Evolutionary conservation across 1,140 invertebrate species (phyloP).

Genomic region (Zaprionus gabonicus): DNA sequence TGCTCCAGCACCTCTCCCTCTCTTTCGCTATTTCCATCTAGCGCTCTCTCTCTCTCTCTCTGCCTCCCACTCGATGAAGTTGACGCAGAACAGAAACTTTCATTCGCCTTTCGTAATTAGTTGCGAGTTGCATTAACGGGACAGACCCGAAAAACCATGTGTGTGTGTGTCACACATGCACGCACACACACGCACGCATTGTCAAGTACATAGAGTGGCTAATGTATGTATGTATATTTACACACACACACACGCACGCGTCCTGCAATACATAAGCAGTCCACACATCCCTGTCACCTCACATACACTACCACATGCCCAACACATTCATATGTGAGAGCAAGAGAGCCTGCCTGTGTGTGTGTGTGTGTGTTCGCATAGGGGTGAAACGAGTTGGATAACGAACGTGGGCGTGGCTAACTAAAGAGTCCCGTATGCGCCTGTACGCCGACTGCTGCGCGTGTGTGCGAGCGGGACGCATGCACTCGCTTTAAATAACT

Average conservation of each 20-base stretch:
- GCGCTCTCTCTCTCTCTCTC: neutral
- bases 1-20: too few relatives aligned
- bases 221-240: slow-evolving; percentile 46
- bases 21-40: neutral
- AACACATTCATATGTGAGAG: slow-evolving; percentile 2
- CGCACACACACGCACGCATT: slow-evolving; percentile 16
- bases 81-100: slow-evolving; percentile 61
- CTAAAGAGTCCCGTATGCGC: slow-evolving; percentile 24
- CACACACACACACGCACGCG: slow-evolving; percentile 37
- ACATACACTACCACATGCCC: neutral
- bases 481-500: slow-evolving; percentile 40
- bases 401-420: slow-evolving; percentile 59
- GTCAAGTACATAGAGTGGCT: slow-evolving; percentile 22
- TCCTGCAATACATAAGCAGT: slow-evolving; percentile 59
- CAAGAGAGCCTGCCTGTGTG: slow-evolving; percentile 14
- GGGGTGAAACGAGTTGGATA: slow-evolving; percentile 53
- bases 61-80: slow-evolving; percentile 20
- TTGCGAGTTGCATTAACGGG: slow-evolving; percentile 45
- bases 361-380: slow-evolving; percentile 15
- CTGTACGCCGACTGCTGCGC: neutral
- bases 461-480: slow-evolving; percentile 37
- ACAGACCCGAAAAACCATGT: slow-evolving; percentile 25
- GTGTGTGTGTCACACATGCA: slow-evolving; percentile 17
- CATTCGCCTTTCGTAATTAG: slow-evolving; percentile 73
- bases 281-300: slow-evolving; percentile 35